Conservation (phyloP, 1,140 invertebrate species). For the Euura saliciscinereae region DNA sequence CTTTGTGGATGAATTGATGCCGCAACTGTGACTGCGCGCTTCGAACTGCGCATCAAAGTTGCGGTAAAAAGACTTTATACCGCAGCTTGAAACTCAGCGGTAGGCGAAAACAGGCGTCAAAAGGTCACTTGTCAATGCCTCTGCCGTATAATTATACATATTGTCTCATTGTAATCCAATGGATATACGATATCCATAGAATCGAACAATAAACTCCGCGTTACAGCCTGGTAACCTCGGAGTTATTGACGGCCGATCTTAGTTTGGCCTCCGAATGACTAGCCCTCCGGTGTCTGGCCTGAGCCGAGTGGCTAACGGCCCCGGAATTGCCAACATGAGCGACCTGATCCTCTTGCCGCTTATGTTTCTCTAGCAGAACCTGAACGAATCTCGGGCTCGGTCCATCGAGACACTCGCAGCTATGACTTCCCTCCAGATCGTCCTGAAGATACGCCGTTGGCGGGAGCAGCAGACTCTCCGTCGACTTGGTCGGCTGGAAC, state of each 20-base stretch:
- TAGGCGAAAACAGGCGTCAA: not conserved
- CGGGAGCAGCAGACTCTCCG: conserved; percentile 74
- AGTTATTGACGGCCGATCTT: conserved; percentile 46
- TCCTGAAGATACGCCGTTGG: conserved; percentile 63
- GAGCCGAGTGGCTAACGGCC: conserved; percentile 40
- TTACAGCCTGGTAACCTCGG: conserved; percentile 59
- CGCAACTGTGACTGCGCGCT: no score
- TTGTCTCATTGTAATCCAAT: conserved; percentile 20
- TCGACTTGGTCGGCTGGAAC: conserved; percentile 75
- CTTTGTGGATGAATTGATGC: no score
- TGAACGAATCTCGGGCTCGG: conserved; percentile 42
- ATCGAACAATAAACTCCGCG: not conserved
- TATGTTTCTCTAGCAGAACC: conserved; percentile 48
- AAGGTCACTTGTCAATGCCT: not conserved
- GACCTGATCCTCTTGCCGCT: conserved; percentile 37
- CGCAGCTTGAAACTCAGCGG: not conserved
- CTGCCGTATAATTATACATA: conserved; percentile 14
- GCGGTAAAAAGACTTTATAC: not conserved
- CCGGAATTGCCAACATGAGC: conserved; percentile 20
- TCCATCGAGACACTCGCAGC: conserved; percentile 71
- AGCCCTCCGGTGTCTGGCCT: conserved; percentile 50
- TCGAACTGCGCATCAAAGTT: not conserved
- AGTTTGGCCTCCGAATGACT: conserved; percentile 58
- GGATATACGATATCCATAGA: conserved; percentile 26
- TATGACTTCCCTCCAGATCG: conserved; percentile 63